A percentile compares a stretch with the other conserved stretches of the same genome.
phyloP scores from a whole-genome alignment of 2,113 vertebrate genomes.

The Epinephelus fuscoguttatus region DNA sequence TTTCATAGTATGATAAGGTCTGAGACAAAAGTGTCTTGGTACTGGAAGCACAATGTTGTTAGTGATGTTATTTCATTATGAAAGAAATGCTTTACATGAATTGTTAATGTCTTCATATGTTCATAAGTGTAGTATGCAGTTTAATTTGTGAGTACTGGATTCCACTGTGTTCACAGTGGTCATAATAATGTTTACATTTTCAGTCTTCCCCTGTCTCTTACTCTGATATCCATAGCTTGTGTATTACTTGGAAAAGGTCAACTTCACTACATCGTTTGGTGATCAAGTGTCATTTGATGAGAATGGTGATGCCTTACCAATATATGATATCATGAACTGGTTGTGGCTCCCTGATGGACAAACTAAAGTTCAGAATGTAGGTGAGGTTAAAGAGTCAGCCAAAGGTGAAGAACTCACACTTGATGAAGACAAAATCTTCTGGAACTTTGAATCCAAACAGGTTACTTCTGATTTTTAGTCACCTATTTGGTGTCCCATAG shows the following conservation, averaged over 20 bases:
- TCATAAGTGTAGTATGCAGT: not conserved
- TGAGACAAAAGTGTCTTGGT: not conserved
- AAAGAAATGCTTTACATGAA: not conserved
- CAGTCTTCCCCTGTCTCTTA: too few species aligned
- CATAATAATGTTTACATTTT: not conserved
- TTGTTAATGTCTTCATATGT: not conserved
- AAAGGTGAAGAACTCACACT: conserved; percentile 70
- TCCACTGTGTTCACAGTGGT: not conserved
- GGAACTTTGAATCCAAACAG: conserved; percentile 65
- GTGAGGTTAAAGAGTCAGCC: conserved; percentile 69
- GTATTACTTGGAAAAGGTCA: conserved; percentile 77
- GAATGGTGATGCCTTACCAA: conserved; percentile 80
- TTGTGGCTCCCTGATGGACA: conserved; percentile 66
- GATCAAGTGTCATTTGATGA: conserved; percentile 81
- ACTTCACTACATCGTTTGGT: conserved; percentile 80
- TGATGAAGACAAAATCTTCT: conserved; percentile 75
- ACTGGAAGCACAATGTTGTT: not conserved
- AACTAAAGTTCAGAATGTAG: conserved; percentile 67
- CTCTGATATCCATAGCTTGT: conserved; percentile 55
- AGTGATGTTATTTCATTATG: not conserved
- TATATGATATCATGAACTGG: conserved; percentile 85
- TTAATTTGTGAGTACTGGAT: not conserved
- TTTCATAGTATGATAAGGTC: not conserved
- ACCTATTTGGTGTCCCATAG: not conserved
- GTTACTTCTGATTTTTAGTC: conserved; percentile 35